A percentile compares a stretch with the other conserved stretches of the same genome.
These are phyloP conservation scores for Sinella curviseta DNA, from an alignment of 1,140 invertebrate genomes.

Conservation along the genomic window DNA sequence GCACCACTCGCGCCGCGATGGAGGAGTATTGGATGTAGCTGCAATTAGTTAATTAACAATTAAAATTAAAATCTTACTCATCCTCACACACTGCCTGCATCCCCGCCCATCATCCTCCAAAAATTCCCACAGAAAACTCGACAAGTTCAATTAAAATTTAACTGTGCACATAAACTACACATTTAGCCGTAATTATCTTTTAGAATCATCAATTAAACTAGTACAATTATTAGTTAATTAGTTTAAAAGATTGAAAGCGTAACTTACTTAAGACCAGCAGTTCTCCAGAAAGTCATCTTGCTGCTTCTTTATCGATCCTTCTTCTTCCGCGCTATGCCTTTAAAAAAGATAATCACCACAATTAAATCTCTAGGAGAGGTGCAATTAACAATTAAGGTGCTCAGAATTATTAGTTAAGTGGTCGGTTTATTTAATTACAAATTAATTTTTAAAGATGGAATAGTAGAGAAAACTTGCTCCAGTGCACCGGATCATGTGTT, in stretches of 20 bases:
- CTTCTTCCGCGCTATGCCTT: no score
- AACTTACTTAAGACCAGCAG: conserved; percentile 48
- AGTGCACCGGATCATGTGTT: no score
- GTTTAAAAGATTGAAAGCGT: neutral
- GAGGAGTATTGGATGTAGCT: conserved; percentile 91
- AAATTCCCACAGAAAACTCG: neutral
- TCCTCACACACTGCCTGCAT: no score
- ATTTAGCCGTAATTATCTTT: no score
- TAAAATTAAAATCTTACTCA: neutral
- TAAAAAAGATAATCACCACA: neutral
- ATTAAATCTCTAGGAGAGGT: neutral
- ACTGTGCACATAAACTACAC: no score
- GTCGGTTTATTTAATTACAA: no score
- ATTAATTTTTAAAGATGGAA: no score
- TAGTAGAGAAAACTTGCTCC: no score
- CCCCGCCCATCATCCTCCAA: no score
- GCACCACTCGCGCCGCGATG: conserved; percentile 78
- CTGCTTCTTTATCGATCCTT: neutral
- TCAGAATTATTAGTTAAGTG: no score
- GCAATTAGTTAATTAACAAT: conserved; percentile 39
- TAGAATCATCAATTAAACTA: no score
- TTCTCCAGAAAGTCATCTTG: conserved; percentile 48
- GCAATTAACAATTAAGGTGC: no score
- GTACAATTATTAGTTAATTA: conserved; percentile 7
- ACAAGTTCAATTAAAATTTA: neutral